phyloP scores from a whole-genome alignment of 2,113 vertebrate genomes.

The Hippocampus barbouri region DNA sequence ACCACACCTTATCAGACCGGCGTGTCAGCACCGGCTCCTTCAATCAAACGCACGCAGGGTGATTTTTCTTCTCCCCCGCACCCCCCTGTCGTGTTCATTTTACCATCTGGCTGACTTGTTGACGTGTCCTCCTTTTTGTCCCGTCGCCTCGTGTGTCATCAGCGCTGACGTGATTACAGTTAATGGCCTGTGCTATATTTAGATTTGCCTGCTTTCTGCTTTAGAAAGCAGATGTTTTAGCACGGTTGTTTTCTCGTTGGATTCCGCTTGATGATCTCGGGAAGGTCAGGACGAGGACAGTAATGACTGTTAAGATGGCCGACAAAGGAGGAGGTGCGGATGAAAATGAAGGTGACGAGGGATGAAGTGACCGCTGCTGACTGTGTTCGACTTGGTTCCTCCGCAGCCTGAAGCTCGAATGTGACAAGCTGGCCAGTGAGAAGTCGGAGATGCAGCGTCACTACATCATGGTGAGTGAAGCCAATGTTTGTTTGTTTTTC shows the following conservation, averaged over 20 bases:
- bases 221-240: constrained; percentile 27
- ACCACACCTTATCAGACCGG: constrained; percentile 40
- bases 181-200: constrained; percentile 63
- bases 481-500: background rate
- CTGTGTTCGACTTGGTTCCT: constrained; percentile 28
- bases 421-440: constrained; percentile 94
- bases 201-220: constrained; percentile 35
- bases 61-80: background rate
- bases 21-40: constrained; percentile 47
- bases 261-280: background rate
- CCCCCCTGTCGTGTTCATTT: constrained; percentile 39
- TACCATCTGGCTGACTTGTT: constrained; percentile 52
- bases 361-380: constrained; percentile 46
- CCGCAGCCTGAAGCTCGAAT: constrained; percentile 86
- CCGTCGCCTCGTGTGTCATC: constrained; percentile 57
- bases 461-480: constrained; percentile 90
- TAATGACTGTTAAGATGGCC: constrained; percentile 26
- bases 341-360: constrained; percentile 31
- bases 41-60: constrained; percentile 41
- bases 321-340: constrained; percentile 15
- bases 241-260: background rate
- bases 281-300: constrained; percentile 11
- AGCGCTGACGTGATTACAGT: constrained; percentile 62
- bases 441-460: constrained; percentile 98
- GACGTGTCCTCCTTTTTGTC: constrained; percentile 63